Evolutionary conservation across 2,113 vertebrate genomes (phyloP).

Genomic region (Pipa parva): DNA sequence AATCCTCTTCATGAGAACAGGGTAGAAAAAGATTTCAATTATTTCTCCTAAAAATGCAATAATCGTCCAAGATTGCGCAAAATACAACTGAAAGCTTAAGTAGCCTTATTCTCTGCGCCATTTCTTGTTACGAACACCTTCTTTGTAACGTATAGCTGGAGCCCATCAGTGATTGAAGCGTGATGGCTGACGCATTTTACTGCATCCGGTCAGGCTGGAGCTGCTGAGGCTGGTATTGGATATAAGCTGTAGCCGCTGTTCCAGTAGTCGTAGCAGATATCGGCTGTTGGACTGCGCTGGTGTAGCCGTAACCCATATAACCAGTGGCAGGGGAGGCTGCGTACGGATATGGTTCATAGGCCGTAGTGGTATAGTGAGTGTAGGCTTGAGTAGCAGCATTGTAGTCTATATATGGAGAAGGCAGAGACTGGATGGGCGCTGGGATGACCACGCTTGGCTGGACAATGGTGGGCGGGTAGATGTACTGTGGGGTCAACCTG

Average conservation of each 20-base stretch:
- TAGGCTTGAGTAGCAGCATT: constrained; percentile 73
- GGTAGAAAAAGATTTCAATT: too few species aligned
- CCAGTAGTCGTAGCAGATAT: constrained; percentile 56
- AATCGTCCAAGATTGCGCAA: constrained; percentile 33
- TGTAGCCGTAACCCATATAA: constrained; percentile 78
- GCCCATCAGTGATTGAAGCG: too few species aligned
- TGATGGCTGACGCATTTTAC: constrained; percentile 50
- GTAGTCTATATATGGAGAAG: constrained; percentile 86
- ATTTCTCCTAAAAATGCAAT: constrained; percentile 15
- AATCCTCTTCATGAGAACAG: constrained; percentile 1
- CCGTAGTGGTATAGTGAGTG: constrained; percentile 76
- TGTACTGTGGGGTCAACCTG: constrained; percentile 83
- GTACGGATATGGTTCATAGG: constrained; percentile 90
- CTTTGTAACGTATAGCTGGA: not conserved
- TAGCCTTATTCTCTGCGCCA: constrained; percentile 47
- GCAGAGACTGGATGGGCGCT: constrained; percentile 72
- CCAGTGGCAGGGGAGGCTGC: constrained; percentile 76
- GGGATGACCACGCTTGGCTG: constrained; percentile 89
- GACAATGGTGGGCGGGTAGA: constrained; percentile 83
- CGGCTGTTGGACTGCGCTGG: constrained; percentile 65
- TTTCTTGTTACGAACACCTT: constrained; percentile 15
- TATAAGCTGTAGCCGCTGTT: constrained; percentile 60
- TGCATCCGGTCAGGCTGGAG: constrained; percentile 90
- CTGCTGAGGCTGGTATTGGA: constrained; percentile 86
- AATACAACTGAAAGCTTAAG: constrained; percentile 59